phyloP scores from a whole-genome alignment of 2,888 invertebrate species.

The Apotomis betuletana region DNA sequence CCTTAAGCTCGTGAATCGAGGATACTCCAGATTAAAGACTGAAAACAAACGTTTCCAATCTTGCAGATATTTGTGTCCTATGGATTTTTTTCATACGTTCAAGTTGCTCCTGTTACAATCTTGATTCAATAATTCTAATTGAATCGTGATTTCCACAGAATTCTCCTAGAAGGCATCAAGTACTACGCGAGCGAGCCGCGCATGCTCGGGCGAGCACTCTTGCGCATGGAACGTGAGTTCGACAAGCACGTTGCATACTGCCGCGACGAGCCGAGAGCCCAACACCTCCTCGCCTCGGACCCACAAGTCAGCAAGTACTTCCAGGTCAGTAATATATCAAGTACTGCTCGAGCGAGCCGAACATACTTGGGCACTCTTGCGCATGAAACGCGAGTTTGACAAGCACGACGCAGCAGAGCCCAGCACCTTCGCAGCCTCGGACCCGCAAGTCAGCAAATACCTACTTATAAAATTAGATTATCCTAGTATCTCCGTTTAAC shows the following conservation, averaged over 20 bases:
- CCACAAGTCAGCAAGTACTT: constrained; percentile 89
- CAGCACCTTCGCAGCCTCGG: constrained; percentile 90
- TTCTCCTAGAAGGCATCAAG: constrained; percentile 95
- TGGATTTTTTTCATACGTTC: no score
- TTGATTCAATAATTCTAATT: no score
- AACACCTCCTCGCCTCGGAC: constrained; percentile 89
- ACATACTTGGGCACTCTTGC: constrained; percentile 94
- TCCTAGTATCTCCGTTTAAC: no score
- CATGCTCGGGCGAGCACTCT: constrained; percentile 93
- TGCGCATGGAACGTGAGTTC: constrained; percentile 96
- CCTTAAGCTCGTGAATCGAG: no score
- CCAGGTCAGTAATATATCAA: constrained; percentile 85
- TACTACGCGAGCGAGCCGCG: constrained; percentile 95
- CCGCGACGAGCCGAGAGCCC: constrained; percentile 92
- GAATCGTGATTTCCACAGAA: constrained; percentile 77
- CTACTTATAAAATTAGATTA: no score
- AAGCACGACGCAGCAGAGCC: constrained; percentile 94
- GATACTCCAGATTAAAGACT: no score
- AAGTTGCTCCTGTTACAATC: no score
- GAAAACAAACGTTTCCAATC: no score
- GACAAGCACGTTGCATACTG: constrained; percentile 97
- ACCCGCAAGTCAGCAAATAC: constrained; percentile 87
- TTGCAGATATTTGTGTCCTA: no score
- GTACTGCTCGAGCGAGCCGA: constrained; percentile 95
- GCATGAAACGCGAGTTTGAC: constrained; percentile 97